Evolutionary conservation across 2,797 vertebrate species (phyloP), one percentile per base, ranked within the genome.

Genomic region (Halcyon leucocephala): DNA sequence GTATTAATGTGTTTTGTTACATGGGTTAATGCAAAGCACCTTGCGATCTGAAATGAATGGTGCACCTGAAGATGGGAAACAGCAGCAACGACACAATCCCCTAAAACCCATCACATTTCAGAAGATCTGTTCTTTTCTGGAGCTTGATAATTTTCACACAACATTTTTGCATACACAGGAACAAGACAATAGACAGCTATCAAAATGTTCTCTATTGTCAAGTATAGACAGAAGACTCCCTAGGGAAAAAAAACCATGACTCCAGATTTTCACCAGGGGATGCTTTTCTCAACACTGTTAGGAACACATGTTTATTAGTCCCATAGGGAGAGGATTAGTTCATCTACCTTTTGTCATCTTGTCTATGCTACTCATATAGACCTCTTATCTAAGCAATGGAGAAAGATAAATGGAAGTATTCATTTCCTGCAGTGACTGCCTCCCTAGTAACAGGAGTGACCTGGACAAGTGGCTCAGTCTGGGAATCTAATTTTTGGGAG

Each of bases 241-340:
- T 44, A 70, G 28, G 24, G 51, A 14, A 69, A 87, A 79, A 72
- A 80, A 37, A 10, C 1, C 2, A 5, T 28, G n/a, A 62, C 28
- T 89, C 66, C 77, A 76, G 51, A 72, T 92, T 95, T 95, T 84
- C 58, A 93, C 73, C 41, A 70, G 33, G 90, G 77, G 66, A 90
- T 55, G 57, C 60, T 92, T 94, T 89, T 46, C 86, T 61, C 71
- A 35, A 11, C 29, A 31, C 17, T 51, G 17, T 54, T 89, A 80
- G 22, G 13, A 87, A 48, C 28, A 91, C 87, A 52, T 48, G 66
- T 17, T 82, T 94, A 78, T 81, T 83, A 78, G 41, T 81, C 85
- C 61, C 76, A 61, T 0, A 35, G 35, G 82, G 65, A 82, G 52
- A 87, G 10, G 31, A 78, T 94, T 97, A 91, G 57, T 52, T 95